phyloP scores from a whole-genome alignment of 2,113 vertebrate genomes.

The Atlantisia rogersi region DNA sequence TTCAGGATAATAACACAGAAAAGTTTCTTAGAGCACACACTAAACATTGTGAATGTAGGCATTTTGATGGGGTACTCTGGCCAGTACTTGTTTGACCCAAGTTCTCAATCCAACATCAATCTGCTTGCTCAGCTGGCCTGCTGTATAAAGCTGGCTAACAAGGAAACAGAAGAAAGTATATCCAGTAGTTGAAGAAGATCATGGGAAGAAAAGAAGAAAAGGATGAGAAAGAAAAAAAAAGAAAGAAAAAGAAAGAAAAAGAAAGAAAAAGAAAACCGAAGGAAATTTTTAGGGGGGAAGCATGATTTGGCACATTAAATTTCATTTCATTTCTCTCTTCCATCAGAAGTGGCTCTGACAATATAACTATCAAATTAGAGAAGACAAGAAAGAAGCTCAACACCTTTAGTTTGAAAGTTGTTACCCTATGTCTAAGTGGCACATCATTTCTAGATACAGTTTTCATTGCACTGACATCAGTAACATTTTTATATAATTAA shows the following conservation, averaged over 20 bases:
- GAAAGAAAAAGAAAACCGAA: too few relatives aligned
- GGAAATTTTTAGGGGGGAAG: background rate
- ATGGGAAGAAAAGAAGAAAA: background rate
- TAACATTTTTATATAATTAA: constrained; percentile 61
- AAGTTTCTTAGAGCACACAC: background rate
- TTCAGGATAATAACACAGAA: background rate
- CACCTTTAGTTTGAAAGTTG: background rate
- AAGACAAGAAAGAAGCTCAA: background rate
- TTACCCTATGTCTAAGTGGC: background rate
- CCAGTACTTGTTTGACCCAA: background rate
- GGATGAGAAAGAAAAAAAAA: too few relatives aligned
- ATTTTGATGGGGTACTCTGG: background rate
- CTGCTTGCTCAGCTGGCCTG: background rate
- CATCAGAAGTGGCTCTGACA: background rate
- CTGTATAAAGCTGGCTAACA: background rate
- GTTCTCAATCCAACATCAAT: background rate
- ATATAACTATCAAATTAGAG: background rate
- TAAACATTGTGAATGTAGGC: background rate
- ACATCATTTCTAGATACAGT: background rate
- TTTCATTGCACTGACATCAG: constrained; percentile 51
- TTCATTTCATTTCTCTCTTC: background rate
- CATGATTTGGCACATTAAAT: background rate
- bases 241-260: too few relatives aligned
- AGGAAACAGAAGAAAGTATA: background rate
- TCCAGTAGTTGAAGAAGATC: background rate